Evolutionary conservation across 1,140 invertebrate genomes (phyloP), one percentile per base, ranked within the genome.

Genomic region (Meloidogyne hapla): DNA sequence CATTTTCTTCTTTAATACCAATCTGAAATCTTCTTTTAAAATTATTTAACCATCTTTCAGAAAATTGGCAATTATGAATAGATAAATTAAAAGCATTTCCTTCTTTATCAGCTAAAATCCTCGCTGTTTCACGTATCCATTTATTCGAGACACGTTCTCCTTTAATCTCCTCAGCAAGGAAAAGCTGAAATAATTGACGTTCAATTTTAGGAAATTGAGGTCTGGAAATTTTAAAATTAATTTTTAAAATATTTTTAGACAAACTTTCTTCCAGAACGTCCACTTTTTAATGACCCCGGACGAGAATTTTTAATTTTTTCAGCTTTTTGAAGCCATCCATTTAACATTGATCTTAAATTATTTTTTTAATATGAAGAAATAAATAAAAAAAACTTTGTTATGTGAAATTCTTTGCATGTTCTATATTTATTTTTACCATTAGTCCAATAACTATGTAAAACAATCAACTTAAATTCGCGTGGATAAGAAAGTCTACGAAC

Each of bases 131-230:
- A 15, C 82, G 74, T 40, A 83, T 74, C 82, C 82, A 83, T 69
- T 75, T 62, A 61, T 83, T 83, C 28, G 76, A 66, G 0, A 77
- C 74, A 33, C 77, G 61, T 45, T 76, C 69, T n/a, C 77, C 81
- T 38, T 45, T 40, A 18, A 62, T 23, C 38, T 82, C n/a, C 48
- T 81, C 61, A 5, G 77, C 48, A 42, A 64, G 38, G 64, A 83
- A 82, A 40, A 79, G 42, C 40, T 67, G 65, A 71, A 72, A 84
- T 21, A 83, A 69, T 48, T 84, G 80, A 45, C 80, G 70, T 63
- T 83, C 82, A 69, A 83, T 73, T 42, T 82, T 76, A 1, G 82
- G 82, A 71, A 84, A 83, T 63, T 83, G 82, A 6, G 82, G 82
- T 25, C 73, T 73, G 21, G 23, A 73, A 73, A 63, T 4, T 12